These are phyloP conservation scores for Pachypeltis micranthus DNA, from an alignment of 1,140 invertebrate species.

Conservation along the genomic window DNA sequence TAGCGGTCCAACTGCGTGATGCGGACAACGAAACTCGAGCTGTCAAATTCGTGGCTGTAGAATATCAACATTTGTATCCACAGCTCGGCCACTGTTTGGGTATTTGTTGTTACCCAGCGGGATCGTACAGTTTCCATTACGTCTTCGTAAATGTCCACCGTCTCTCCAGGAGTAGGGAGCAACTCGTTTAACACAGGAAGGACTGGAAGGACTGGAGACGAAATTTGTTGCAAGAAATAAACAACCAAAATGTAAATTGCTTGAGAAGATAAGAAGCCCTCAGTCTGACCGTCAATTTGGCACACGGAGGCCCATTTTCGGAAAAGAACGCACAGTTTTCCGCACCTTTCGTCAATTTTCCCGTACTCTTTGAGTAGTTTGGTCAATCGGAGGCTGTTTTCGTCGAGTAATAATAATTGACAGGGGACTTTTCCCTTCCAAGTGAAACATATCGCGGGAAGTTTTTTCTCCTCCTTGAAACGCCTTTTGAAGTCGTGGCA, in stretches of 20 bases:
- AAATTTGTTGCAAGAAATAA: background rate
- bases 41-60: conserved; percentile 9
- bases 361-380: background rate
- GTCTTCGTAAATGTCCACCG: background rate
- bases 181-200: background rate
- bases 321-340: background rate
- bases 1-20: background rate
- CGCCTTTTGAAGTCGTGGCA: background rate
- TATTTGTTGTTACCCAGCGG: conserved; percentile 7
- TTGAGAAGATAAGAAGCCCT: background rate
- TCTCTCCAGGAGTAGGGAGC: background rate
- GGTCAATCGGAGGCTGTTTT: background rate
- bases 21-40: background rate
- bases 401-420: background rate
- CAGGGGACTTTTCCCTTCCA: background rate
- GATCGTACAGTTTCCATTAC: background rate
- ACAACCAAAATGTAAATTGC: background rate
- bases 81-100: background rate
- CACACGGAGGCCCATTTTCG: background rate
- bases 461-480: background rate
- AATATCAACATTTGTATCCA: conserved; percentile 13
- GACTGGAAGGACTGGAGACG: background rate
- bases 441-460: background rate
- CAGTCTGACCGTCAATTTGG: background rate
- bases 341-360: background rate